A percentile compares a stretch with the other conserved stretches of the same genome.
Conservation (phyloP, 2,888 invertebrate genomes). For the Noctua fimbriata region DNA sequence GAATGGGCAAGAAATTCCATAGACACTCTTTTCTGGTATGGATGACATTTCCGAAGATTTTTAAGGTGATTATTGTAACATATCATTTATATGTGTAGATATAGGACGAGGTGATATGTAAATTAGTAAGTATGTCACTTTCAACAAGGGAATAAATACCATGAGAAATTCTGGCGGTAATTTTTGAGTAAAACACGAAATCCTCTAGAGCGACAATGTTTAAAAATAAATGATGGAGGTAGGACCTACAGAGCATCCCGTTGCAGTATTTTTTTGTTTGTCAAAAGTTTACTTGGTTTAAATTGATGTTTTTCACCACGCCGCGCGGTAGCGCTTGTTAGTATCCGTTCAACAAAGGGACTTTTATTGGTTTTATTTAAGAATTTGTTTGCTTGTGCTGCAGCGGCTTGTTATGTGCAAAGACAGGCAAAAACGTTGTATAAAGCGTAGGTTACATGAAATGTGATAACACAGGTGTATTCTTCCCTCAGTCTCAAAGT, state of each 20-base stretch:
- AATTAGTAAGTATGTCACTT: neutral
- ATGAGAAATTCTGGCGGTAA: neutral
- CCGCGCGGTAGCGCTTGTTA: constrained; percentile 19
- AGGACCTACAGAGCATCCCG: neutral
- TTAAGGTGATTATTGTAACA: neutral
- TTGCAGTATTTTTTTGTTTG: constrained; percentile 2
- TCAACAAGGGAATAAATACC: neutral
- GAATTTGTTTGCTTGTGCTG: constrained; percentile 19
- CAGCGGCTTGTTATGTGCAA: constrained; percentile 12
- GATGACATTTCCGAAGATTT: neutral
- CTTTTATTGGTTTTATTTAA: constrained; percentile 33
- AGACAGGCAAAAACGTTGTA: neutral
- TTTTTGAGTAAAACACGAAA: neutral
- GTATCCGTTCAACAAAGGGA: constrained; percentile 6
- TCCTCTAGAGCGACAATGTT: neutral
- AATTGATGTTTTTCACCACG: constrained; percentile 28
- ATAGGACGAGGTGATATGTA: no score
- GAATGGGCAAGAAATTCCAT: no score
- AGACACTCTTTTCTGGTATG: no score
- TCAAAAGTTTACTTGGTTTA: constrained; percentile 18
- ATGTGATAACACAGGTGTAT: neutral
- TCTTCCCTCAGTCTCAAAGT: neutral
- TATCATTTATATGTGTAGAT: no score
- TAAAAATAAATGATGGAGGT: constrained; percentile 1
- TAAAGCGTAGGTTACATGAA: neutral